Base-by-base conservation (phyloP, 2,113 vertebrate species). In the Myanophis thanlyinensis region DNA sequence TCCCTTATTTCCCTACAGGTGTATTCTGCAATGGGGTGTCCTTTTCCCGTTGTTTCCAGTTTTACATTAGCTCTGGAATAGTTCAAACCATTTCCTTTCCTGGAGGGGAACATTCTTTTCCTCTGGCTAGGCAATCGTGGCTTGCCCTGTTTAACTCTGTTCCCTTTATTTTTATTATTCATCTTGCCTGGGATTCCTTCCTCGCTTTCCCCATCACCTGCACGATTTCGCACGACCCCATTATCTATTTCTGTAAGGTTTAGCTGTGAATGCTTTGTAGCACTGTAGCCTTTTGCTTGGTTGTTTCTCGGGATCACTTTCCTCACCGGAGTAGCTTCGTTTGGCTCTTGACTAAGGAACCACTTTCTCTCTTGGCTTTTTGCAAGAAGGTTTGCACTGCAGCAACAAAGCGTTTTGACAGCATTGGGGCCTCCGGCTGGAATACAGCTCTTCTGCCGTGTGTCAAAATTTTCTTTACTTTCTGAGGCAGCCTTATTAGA, bases 221-320 rank as follows among this genome's bases (percentile, higher is more conserved):
- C 2, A 15, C 56, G 4, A 48, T 86, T 94, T 40, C 44, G 90
- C 46, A 56, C 54, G 91, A 73, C 22, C 25, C 44, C 4, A 15
- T 87, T 93, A 93, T 13, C 25, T 22, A 3, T 48, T 27, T 89
- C 90, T 53, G 91, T 44, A 49, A 95, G 94, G 59, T 67, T 47
- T 62, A 95, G 46, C 40, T 85, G 95, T 40, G 44, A 88, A 0
- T 0, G 30, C 12, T 92, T 92, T 93, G 90, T 0, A 8, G 9
- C 1, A 40, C 87, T 93, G 91, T 91, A 35, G 22, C 85, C 30
- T n/a, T 2, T 73, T 1, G 67, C 84, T n/a, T 54, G 67, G 15
- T 91, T 48, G 13, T 93, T 8, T 86, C 93, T 96, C 91, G 91
- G 94, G 93, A 96, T n/a, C 0, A 15, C 93, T 49, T 95, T 97